Conservation (phyloP, 2,113 vertebrate species). For the Lamprotornis superbus region DNA sequence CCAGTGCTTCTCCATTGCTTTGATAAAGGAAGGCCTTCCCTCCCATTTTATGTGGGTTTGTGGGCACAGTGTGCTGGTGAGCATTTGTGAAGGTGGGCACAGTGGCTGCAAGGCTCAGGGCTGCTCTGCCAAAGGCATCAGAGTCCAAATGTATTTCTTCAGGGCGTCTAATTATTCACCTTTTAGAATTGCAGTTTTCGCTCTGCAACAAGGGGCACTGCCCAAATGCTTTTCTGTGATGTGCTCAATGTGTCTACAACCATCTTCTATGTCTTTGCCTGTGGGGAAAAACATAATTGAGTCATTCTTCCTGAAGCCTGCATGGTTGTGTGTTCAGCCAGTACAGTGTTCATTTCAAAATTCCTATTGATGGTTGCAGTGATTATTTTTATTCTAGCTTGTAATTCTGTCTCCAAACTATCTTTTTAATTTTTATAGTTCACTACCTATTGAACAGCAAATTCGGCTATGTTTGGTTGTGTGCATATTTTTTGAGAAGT, state of each 20-base stretch:
- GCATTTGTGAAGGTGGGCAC: background rate
- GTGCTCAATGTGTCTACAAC: slow-evolving; percentile 52
- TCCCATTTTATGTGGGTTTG: background rate
- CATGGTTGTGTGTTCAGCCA: slow-evolving; percentile 32
- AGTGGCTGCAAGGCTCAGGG: background rate
- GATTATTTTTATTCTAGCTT: slow-evolving; percentile 63
- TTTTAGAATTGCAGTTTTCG: slow-evolving; percentile 1
- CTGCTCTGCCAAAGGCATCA: rapidly evolving
- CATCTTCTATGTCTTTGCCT: slow-evolving; percentile 64
- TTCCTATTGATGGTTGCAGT: slow-evolving; percentile 62
- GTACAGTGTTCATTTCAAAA: slow-evolving; percentile 46
- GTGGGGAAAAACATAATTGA: slow-evolving; percentile 63
- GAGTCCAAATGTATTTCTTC: background rate
- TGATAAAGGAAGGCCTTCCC: rapidly evolving
- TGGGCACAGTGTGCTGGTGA: background rate
- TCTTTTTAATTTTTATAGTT: slow-evolving; percentile 52
- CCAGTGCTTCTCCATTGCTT: background rate
- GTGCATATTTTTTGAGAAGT: slow-evolving; percentile 10
- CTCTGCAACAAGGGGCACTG: slow-evolving; percentile 39
- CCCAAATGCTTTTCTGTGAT: slow-evolving; percentile 33
- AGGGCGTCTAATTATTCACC: background rate
- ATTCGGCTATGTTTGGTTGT: background rate
- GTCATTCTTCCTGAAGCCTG: slow-evolving; percentile 57
- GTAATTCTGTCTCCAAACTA: slow-evolving; percentile 11
- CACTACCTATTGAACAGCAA: slow-evolving; percentile 34